Evolutionary conservation across 2,888 invertebrate genomes (phyloP).

Genomic region (Ypsolopha sequella): DNA sequence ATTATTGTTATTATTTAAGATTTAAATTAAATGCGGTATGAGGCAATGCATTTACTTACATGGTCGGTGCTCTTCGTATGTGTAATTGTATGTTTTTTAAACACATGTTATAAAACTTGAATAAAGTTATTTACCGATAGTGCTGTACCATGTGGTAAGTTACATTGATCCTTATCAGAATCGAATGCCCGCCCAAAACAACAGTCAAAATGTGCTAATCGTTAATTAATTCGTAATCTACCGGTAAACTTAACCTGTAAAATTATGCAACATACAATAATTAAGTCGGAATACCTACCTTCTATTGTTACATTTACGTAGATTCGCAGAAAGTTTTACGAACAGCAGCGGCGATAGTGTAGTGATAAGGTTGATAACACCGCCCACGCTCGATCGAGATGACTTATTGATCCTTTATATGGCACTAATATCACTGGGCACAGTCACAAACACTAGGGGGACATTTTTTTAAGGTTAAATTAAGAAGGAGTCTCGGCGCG

Average conservation of each 20-base stretch:
- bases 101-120: no score
- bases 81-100: no score
- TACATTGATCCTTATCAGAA: no score
- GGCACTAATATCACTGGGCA: neutral
- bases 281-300: neutral
- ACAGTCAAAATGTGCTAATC: neutral
- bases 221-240: neutral
- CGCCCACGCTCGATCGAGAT: neutral
- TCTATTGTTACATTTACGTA: slow-evolving; percentile 3
- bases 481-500: neutral
- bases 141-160: no score
- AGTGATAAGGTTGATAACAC: slow-evolving; percentile 4
- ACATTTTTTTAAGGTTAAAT: neutral
- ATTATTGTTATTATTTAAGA: no score
- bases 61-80: no score
- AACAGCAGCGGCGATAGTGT: neutral
- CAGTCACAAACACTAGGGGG: neutral
- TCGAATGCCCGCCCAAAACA: no score
- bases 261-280: neutral
- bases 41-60: no score
- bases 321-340: neutral
- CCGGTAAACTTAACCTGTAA: neutral
- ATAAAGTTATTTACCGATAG: no score
- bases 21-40: no score
- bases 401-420: neutral